These are phyloP conservation scores for Xestoiulus laeticollis DNA, from an alignment of 2,888 invertebrate genomes.

Conservation along the genomic window DNA sequence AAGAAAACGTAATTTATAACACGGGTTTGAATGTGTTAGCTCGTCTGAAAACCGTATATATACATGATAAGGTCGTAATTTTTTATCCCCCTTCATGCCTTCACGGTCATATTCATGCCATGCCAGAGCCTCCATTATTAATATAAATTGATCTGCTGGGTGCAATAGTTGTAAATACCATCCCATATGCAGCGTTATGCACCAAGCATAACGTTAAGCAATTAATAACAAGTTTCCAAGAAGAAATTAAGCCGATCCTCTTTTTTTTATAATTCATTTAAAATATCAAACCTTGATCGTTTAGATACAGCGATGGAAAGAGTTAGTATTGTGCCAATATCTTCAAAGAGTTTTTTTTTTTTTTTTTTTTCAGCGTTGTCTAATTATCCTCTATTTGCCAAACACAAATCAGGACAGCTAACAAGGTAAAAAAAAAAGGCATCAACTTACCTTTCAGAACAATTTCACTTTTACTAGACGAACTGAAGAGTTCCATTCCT, in stretches of 20 bases:
- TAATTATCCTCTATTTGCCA: not conserved
- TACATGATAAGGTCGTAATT: constrained; percentile 40
- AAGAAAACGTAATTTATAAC: not conserved
- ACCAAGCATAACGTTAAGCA: not conserved
- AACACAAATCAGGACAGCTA: not conserved
- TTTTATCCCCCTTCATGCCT: not conserved
- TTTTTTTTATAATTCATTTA: not conserved
- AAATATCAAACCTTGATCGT: not conserved
- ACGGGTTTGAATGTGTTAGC: not conserved
- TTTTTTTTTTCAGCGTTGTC: not conserved
- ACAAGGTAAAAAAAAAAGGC: not conserved
- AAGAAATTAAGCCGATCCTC: not conserved
- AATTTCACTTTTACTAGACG: constrained; percentile 36
- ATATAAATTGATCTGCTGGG: constrained; percentile 16
- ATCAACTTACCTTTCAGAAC: constrained; percentile 8
- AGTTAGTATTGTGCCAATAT: not conserved
- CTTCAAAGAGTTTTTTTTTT: not conserved
- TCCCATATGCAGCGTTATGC: not conserved
- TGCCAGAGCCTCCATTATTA: not conserved
- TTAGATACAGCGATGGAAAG: not conserved
- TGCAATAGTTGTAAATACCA: not conserved
- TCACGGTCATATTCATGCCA: not conserved
- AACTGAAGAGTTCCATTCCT: constrained; percentile 39
- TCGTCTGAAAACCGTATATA: not conserved
- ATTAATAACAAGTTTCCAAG: constrained; percentile 21